phyloP scores from a whole-genome alignment of 2,113 vertebrate genomes.

The Ptyas mucosa region DNA sequence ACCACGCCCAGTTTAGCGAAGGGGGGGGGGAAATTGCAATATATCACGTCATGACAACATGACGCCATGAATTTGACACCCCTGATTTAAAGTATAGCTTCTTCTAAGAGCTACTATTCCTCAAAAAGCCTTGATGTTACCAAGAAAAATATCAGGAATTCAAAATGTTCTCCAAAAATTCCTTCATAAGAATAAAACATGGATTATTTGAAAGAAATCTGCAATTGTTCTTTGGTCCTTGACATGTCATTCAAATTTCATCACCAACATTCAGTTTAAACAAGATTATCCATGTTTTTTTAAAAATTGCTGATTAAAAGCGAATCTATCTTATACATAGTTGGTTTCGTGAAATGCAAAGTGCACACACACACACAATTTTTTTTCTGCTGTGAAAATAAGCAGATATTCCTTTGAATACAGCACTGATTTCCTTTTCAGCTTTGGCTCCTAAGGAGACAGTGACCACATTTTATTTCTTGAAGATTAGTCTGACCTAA shows the following conservation, averaged over 20 bases:
- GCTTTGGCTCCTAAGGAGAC: no score
- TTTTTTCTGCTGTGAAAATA: background rate
- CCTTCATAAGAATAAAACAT: conserved; percentile 35
- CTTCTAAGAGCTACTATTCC: background rate
- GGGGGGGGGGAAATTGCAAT: background rate
- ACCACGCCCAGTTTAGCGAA: no score
- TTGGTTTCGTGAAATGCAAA: conserved; percentile 20
- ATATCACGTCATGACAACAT: no score
- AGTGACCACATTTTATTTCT: background rate
- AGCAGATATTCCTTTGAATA: background rate
- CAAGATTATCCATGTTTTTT: conserved; percentile 42
- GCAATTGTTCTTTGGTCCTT: background rate
- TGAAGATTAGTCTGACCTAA: background rate
- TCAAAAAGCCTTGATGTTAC: background rate
- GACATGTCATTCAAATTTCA: background rate
- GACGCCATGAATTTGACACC: no score
- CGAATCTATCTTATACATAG: conserved; percentile 42
- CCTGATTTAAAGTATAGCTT: background rate
- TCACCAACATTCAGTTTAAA: conserved; percentile 48
- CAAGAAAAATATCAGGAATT: conserved; percentile 1
- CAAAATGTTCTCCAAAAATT: conserved; percentile 44
- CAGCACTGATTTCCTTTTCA: background rate
- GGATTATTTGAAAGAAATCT: conserved; percentile 7
- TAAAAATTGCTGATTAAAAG: conserved; percentile 55
- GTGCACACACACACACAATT: background rate